Conservation (phyloP, 2,888 invertebrate species). For the Diadromus collaris region DNA sequence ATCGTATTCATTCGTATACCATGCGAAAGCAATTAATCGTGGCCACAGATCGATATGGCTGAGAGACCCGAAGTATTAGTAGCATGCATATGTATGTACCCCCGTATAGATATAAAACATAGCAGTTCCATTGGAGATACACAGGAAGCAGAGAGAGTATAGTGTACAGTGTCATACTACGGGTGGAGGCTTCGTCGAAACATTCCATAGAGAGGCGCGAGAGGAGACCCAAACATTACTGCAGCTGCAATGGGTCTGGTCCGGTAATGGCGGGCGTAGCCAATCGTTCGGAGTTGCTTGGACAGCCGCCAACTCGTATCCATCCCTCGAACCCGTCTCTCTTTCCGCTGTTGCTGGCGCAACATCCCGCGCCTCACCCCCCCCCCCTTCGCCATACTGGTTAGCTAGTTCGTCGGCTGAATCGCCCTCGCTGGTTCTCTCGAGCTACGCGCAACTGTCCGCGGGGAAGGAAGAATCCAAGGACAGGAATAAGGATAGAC, state of each 20-base stretch:
- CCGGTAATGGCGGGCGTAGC: slow-evolving; percentile 63
- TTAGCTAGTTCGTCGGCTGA: slow-evolving; percentile 36
- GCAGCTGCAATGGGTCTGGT: slow-evolving; percentile 54
- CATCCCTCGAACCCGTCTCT: slow-evolving; percentile 64
- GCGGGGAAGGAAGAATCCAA: slow-evolving; percentile 28
- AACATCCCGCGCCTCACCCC: slow-evolving; percentile 4
- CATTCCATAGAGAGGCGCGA: slow-evolving; percentile 54
- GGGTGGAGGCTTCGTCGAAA: slow-evolving; percentile 39
- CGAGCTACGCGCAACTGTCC: slow-evolving; percentile 13
- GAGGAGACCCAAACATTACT: slow-evolving; percentile 60
- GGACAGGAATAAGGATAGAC: slow-evolving; percentile 34
- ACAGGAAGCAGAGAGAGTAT: slow-evolving; percentile 30
- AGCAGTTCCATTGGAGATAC: slow-evolving; percentile 33
- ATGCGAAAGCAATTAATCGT: slow-evolving; percentile 71
- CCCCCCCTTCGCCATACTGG: slow-evolving; percentile 27
- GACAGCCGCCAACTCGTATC: slow-evolving; percentile 73
- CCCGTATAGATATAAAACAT: slow-evolving; percentile 8
- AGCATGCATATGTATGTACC: slow-evolving; percentile 15
- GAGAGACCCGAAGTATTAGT: slow-evolving; percentile 44
- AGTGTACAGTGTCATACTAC: slow-evolving; percentile 12
- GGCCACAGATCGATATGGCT: slow-evolving; percentile 53
- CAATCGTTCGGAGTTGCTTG: slow-evolving; percentile 77
- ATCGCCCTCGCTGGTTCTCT: slow-evolving; percentile 19
- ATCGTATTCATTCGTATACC: slow-evolving; percentile 57
- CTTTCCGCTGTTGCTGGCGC: slow-evolving; percentile 34